These are phyloP conservation scores for Xiphorhynchus erythropygius DNA, from an alignment of 2,797 vertebrate species.

Conservation along the genomic window DNA sequence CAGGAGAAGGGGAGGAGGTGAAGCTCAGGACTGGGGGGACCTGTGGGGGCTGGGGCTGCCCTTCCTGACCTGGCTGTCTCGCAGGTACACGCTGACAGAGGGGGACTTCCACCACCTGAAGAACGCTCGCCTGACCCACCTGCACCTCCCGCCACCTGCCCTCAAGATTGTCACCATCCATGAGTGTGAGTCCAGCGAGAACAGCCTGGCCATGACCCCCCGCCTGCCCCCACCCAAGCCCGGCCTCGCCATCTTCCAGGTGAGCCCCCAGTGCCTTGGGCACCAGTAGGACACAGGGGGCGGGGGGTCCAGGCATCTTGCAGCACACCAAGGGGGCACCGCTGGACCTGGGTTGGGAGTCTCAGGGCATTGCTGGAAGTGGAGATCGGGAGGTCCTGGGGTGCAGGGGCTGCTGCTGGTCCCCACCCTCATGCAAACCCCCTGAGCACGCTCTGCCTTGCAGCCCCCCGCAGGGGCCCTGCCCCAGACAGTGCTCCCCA, in stretches of 20 bases:
- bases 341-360: not conserved
- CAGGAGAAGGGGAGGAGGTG: conserved; percentile 96
- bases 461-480: conserved; percentile 82
- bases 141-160: conserved; percentile 85
- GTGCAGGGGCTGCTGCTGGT: not conserved
- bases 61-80: not conserved
- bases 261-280: conserved; percentile 58
- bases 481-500: conserved; percentile 85
- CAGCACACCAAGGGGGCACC: not conserved
- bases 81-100: conserved; percentile 95
- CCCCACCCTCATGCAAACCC: not conserved
- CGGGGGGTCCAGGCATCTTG: not conserved
- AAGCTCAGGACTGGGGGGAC: not conserved
- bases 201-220: conserved; percentile 84
- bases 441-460: not conserved
- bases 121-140: conserved; percentile 93
- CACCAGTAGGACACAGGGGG: not conserved
- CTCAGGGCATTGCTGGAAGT: not conserved
- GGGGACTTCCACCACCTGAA: conserved; percentile 98
- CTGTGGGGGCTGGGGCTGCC: rapidly evolving
- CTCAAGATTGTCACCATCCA: conserved; percentile 96
- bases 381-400: not conserved
- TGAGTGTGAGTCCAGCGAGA: conserved; percentile 91
- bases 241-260: conserved; percentile 95
- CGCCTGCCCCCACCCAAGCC: conserved; percentile 81